Conservation (phyloP, 53 echinoderm and acorn worm species). For the Luidia sarsii region DNA sequence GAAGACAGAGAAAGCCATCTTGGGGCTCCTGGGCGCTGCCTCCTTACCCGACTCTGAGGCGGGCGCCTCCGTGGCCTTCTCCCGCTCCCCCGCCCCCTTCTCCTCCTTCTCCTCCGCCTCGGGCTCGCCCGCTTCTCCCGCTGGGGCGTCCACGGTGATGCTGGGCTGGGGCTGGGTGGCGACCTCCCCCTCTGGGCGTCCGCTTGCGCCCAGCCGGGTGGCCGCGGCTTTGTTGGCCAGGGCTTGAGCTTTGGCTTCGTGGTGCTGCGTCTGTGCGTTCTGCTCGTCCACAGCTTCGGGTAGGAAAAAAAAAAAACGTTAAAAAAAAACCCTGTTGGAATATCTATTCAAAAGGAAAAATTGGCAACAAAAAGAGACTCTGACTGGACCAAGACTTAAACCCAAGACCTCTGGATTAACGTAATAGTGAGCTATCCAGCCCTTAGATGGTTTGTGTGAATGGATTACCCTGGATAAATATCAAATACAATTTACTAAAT, state of each 20-base stretch:
- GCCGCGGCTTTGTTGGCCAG: constrained; percentile 58
- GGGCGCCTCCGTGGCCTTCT: constrained; percentile 29
- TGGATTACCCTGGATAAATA: too few species aligned
- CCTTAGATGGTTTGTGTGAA: too few species aligned
- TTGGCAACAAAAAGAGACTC: too few species aligned
- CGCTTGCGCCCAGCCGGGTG: constrained; percentile 57
- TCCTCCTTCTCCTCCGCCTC: constrained; percentile 24
- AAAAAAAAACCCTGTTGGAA: too few species aligned
- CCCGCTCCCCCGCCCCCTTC: constrained; percentile 22
- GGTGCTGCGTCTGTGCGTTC: constrained; percentile 91
- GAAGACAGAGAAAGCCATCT: constrained; percentile 66
- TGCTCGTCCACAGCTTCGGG: constrained; percentile 95
- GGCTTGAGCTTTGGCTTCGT: constrained; percentile 79
- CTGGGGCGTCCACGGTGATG: constrained; percentile 75
- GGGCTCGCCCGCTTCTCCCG: constrained; percentile 40
- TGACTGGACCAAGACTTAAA: too few species aligned
- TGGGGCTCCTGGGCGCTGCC: constrained; percentile 28
- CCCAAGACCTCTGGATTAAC: too few species aligned
- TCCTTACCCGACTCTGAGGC: constrained; percentile 52
- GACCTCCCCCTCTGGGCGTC: neutral
- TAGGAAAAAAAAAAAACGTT: too few species aligned
- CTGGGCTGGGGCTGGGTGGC: constrained; percentile 26
- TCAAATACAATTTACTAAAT: too few species aligned
- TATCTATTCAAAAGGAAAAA: too few species aligned
- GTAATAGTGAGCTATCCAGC: too few species aligned